Evolutionary conservation across 53 echinoderm and acorn worm species (phyloP).

Genomic region (Actinopyga echinites): DNA sequence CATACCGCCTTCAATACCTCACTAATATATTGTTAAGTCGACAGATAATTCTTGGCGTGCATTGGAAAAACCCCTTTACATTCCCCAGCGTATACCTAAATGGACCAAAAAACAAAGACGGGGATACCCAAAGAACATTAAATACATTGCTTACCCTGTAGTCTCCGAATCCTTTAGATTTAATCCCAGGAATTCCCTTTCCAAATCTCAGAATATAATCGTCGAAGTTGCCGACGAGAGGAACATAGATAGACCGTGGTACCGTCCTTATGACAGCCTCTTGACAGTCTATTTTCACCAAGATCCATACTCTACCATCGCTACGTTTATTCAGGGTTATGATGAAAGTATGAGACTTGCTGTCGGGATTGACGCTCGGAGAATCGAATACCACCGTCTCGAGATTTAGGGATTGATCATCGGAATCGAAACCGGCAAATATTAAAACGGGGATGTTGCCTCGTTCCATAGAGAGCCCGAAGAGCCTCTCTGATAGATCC

Average conservation of each 20-base stretch:
- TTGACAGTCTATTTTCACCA: background rate
- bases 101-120: too few species aligned
- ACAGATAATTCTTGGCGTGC: too few species aligned
- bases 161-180: slow-evolving; percentile 52
- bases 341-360: background rate
- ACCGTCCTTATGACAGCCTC: background rate
- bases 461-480: slow-evolving; percentile 15
- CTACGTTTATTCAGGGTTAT: background rate
- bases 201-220: slow-evolving; percentile 66
- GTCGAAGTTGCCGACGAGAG: background rate
- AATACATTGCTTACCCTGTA: slow-evolving; percentile 70
- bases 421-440: slow-evolving; percentile 8
- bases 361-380: too few species aligned
- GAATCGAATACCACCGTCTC: background rate
- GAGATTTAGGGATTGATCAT: background rate
- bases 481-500: background rate
- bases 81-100: too few species aligned
- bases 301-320: background rate
- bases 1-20: too few species aligned
- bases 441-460: slow-evolving; percentile 17
- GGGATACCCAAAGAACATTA: too few species aligned
- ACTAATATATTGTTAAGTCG: too few species aligned
- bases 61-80: too few species aligned
- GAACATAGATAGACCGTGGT: background rate
- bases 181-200: slow-evolving; percentile 60